Evolutionary conservation across 2,888 invertebrate species (phyloP).

Genomic region (Agrenia bidenticulata): DNA sequence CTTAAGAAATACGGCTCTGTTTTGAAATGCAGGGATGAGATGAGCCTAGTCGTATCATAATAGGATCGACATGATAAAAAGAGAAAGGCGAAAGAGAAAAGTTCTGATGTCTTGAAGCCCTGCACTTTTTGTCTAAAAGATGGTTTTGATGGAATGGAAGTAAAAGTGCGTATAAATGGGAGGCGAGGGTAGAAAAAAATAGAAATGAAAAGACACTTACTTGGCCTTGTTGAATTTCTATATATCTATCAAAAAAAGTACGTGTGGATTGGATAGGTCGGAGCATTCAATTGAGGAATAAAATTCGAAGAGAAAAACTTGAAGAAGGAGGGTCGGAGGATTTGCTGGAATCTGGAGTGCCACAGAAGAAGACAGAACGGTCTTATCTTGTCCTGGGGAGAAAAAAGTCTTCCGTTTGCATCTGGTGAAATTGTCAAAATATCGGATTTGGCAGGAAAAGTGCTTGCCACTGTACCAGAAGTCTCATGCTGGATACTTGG

Average conservation of each 20-base stretch:
- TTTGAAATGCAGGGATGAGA: background rate
- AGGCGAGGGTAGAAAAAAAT: conserved; percentile 3
- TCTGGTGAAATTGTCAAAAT: conserved; percentile 45
- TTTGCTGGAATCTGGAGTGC: conserved; percentile 9
- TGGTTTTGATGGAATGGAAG: conserved; percentile 19
- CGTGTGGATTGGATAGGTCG: conserved; percentile 4
- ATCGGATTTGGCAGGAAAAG: conserved; percentile 41
- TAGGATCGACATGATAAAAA: background rate
- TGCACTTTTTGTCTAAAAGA: background rate
- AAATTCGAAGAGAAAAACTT: conserved; percentile 1
- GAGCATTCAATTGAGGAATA: conserved; percentile 5
- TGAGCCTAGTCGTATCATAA: conserved; percentile 6
- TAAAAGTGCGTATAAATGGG: conserved; percentile 22
- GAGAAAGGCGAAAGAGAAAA: conserved; percentile 9
- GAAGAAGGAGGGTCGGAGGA: conserved; percentile 7
- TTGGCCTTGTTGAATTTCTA: background rate
- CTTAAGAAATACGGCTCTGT: too few species aligned
- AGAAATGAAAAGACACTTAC: conserved; percentile 7
- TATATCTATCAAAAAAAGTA: background rate
- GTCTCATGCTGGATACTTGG: background rate
- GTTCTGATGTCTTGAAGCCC: background rate
- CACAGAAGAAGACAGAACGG: conserved; percentile 13
- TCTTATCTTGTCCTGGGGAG: conserved; percentile 27
- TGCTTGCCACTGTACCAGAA: conserved; percentile 16
- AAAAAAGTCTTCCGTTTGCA: conserved; percentile 24